phyloP scores from a whole-genome alignment of 2,113 vertebrate species.

The Harpagus bidentatus region DNA sequence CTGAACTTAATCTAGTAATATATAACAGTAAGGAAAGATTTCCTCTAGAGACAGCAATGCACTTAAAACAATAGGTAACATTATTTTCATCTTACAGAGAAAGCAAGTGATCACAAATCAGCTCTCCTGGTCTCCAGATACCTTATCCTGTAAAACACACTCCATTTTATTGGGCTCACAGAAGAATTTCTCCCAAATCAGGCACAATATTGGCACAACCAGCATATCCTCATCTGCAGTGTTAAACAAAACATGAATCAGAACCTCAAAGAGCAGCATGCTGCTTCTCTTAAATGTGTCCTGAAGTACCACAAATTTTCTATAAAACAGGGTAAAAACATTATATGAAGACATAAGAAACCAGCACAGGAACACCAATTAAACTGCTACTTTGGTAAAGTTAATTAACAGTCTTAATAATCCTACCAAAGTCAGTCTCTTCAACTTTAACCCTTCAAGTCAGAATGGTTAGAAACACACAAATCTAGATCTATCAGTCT shows the following conservation, averaged over 20 bases:
- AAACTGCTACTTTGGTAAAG: not conserved
- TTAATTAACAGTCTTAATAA: not conserved
- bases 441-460: not conserved
- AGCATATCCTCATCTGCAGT: not conserved
- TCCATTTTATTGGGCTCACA: not conserved
- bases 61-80: not conserved
- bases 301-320: not conserved
- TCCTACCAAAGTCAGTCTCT: not conserved
- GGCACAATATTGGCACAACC: not conserved
- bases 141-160: not conserved
- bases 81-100: not conserved
- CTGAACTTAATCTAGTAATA: conserved; percentile 34
- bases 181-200: conserved; percentile 29
- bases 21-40: not conserved
- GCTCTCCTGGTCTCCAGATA: not conserved
- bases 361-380: not conserved
- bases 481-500: not conserved
- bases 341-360: not conserved
- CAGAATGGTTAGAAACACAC: not conserved
- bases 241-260: not conserved
- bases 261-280: not conserved
- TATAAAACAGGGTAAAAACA: not conserved
- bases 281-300: not conserved
- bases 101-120: not conserved
- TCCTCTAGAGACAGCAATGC: not conserved